Base-by-base conservation (phyloP, 35 echinoderm and acorn worm species). In the Apostichopus japonicus region DNA sequence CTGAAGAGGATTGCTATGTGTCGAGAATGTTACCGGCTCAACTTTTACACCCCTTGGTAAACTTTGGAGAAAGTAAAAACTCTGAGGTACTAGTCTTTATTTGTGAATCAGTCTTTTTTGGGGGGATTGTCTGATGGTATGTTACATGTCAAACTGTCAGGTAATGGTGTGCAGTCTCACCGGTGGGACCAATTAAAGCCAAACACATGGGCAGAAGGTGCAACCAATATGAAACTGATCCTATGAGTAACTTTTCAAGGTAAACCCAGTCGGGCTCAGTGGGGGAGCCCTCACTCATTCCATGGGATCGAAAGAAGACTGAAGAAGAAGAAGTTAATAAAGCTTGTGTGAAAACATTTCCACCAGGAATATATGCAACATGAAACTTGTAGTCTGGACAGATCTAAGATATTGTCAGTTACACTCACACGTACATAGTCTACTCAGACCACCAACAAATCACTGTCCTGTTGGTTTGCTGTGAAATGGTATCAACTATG, bases 131-230 rank as follows among this genome's bases (percentile, higher is more conserved):
- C 63, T 19, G 63, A 67, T 67, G 63, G 11, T 67, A 75, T 75
- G 71, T 75, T 75, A 75, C 71, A 19, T 75, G 71, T 75, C 71
- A 75, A 21, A n/a, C 57, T 61, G 57, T 13, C 57, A 61, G 33
- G 33, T 61, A 61, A 10, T 6, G 7, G 7, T 61, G 57, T 10
- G 57, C 7, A 13, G 13, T 13, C n/a, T 19, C 81, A 84, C 81
- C 24, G 81, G 54, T 84, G 81, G 81, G 81, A 84, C 81, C 81
- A 84, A 84, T 84, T 84, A 84, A 59, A 84, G 81, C 16, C 55
- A 56, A 21, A 56, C 81, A 84, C 81, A 56, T 84, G 54, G 81
- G 53, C 81, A 84, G 22, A 58, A 24, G 54, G 54, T 56, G 81
- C 16, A 58, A 21, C 24, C 5, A 52, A 83, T 54, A 17, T 53